A percentile compares a stretch with the other conserved stretches of the same genome.
phyloP scores from a whole-genome alignment of 2,113 vertebrate species.

The Budorcas taxicolor region DNA sequence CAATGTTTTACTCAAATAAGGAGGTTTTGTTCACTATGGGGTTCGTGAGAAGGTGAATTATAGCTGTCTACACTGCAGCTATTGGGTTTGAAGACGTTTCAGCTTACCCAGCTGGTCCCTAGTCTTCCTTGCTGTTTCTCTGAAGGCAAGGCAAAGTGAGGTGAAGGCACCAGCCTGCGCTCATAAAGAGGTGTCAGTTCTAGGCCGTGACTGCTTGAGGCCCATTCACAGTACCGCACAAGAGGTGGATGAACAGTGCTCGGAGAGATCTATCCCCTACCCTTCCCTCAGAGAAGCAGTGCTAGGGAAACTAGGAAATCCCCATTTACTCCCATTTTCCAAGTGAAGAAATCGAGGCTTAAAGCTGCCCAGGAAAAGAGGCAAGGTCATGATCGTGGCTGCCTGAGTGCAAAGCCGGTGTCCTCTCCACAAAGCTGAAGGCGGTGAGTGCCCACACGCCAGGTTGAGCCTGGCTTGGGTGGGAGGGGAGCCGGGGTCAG shows the following conservation, averaged over 20 bases:
- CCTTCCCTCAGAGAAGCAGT: neutral
- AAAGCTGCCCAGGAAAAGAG: neutral
- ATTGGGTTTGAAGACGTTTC: neutral
- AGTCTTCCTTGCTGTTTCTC: neutral
- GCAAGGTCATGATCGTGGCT: neutral
- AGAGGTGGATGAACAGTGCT: too few relatives aligned
- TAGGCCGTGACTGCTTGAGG: neutral
- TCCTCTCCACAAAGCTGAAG: neutral
- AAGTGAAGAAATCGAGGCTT: constrained; percentile 12
- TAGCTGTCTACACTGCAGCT: neutral
- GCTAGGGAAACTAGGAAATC: neutral
- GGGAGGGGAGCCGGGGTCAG: neutral
- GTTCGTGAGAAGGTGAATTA: neutral
- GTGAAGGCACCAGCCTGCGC: neutral
- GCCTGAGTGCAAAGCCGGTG: neutral
- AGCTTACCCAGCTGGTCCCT: neutral
- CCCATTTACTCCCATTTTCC: neutral
- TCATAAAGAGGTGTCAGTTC: neutral
- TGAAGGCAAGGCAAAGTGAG: neutral
- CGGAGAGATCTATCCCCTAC: neutral
- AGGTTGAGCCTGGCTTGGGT: neutral
- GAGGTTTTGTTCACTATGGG: neutral
- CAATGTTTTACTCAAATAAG: neutral
- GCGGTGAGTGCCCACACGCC: neutral
- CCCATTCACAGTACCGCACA: neutral